These are phyloP conservation scores for Ondatra zibethicus DNA, from an alignment of 2,113 vertebrate species.

Conservation along the genomic window DNA sequence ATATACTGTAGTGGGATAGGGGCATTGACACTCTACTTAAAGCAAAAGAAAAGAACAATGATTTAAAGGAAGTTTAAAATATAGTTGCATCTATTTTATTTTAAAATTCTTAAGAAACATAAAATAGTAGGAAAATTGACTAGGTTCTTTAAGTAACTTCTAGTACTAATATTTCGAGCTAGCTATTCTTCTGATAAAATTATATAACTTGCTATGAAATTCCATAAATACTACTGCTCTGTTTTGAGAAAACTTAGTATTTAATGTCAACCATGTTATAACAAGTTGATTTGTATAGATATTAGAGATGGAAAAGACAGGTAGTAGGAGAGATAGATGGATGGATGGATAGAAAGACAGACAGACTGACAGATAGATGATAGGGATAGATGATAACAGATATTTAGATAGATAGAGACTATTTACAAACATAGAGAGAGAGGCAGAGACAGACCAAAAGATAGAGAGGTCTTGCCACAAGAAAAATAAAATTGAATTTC, in stretches of 20 bases:
- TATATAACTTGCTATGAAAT: slow-evolving; percentile 12
- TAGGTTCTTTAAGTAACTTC: slow-evolving; percentile 26
- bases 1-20: background rate
- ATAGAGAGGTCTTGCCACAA: background rate
- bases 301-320: background rate
- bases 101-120: background rate
- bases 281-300: background rate
- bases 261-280: slow-evolving; percentile 24
- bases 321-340: background rate
- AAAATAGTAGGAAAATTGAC: background rate
- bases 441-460: background rate
- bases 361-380: background rate
- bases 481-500: background rate
- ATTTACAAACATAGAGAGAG: background rate
- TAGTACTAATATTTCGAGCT: slow-evolving; percentile 19
- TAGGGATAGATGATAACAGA: background rate
- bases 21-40: background rate
- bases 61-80: background rate
- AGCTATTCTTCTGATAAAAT: background rate
- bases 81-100: slow-evolving; percentile 1
- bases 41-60: background rate
- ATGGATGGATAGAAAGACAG: background rate
- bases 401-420: background rate
- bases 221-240: background rate
- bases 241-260: slow-evolving; percentile 22